Evolutionary conservation across 2,888 invertebrate genomes (phyloP), one percentile per base, ranked within the genome.

Genomic region (Leucozona laternaria): DNA sequence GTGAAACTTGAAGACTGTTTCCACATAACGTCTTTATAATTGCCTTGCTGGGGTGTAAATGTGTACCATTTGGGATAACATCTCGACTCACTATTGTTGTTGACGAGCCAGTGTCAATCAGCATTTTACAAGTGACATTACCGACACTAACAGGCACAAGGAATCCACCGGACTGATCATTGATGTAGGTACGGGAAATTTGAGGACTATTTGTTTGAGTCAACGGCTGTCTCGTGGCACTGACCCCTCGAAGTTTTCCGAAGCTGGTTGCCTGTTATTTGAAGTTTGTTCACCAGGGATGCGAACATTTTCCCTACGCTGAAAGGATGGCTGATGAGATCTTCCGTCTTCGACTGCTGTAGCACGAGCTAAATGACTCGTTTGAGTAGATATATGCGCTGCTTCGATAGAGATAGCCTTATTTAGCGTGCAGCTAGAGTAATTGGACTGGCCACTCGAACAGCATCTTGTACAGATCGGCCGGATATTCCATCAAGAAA

Each of bases 1-100:
- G 50, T 13, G 70, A 70, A 37, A 70, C 55, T 22, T 4, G 70
- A 40, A 70, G 17, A 40, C n/a, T 55, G n/a, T 43, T 70, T n/a
- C 40, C 55, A 25, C 53, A 70, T 53, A 58, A 58, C 10, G 58
- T 58, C 34, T 58, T 58, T 34, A 58, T n/a, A 5, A 58, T 58
- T 31, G 34, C 6, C n/a, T 40, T 70, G 5, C 68, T 53, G 1
- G 55, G 15, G 4, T 37, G 70, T 55, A 70, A 50, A 11, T 37
- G 25, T 40, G 34, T 17, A 70, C 40, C 40, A 2, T 13, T 40
- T 40, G 55, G 53, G 40, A 55, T 20, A 5, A 58, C 6, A 34
- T 58, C 31, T 34, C 58, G n/a, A 58, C 31, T 34, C 7, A 11
- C 34, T 34, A 34, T 34, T 11, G 34, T 34, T 3, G 34, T 34